A percentile compares a stretch with the other conserved stretches of the same genome.
phyloP scores from a whole-genome alignment of 2,888 invertebrate species.

The Margaritifera margaritifera region DNA sequence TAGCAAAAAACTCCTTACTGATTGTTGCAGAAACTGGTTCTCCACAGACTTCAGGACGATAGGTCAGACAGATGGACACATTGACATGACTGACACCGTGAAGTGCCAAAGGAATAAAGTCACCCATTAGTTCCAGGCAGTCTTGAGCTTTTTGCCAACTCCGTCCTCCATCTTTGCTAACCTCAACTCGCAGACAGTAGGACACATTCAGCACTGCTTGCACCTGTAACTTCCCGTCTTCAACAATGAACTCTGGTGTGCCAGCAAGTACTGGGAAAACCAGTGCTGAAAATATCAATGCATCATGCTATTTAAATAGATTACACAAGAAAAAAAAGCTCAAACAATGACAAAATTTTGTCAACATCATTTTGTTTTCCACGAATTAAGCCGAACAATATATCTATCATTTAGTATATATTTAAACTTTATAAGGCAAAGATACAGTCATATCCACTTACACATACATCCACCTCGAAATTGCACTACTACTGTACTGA shows the following conservation, averaged over 20 bases:
- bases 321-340: background rate
- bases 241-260: slow-evolving; percentile 43
- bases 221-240: slow-evolving; percentile 38
- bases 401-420: too few species aligned
- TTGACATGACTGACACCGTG: slow-evolving; percentile 50
- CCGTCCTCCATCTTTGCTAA: slow-evolving; percentile 39
- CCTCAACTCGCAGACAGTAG: slow-evolving; percentile 57
- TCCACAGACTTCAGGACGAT: slow-evolving; percentile 61
- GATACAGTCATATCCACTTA: too few species aligned
- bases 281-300: slow-evolving; percentile 39
- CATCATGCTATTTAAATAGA: background rate
- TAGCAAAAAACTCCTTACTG: slow-evolving; percentile 38
- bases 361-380: background rate
- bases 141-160: slow-evolving; percentile 45
- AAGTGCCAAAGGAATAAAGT: slow-evolving; percentile 26
- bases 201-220: slow-evolving; percentile 40
- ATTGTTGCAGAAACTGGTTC: slow-evolving; percentile 47
- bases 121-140: slow-evolving; percentile 39
- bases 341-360: background rate
- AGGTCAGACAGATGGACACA: slow-evolving; percentile 58
- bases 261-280: slow-evolving; percentile 49
- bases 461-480: too few species aligned
- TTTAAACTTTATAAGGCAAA: too few species aligned
- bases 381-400: background rate
- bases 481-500: too few species aligned